A percentile compares a stretch with the other conserved stretches of the same genome.
Evolutionary conservation across 2,888 invertebrate species (phyloP).

Genomic region (Himalopsyche kuldschensis): DNA sequence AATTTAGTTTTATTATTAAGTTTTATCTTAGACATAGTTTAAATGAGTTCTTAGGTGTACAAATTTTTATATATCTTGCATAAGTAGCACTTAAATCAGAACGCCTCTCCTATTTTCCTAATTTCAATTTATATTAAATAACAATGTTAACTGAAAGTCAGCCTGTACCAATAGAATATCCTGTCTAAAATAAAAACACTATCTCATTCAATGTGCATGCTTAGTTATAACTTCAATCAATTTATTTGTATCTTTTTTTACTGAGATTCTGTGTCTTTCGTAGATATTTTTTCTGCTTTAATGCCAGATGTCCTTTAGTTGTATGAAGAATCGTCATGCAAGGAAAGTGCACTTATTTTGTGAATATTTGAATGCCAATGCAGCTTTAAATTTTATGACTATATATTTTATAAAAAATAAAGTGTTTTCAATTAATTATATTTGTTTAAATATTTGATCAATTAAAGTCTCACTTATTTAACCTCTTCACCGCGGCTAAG

Average conservation of each 20-base stretch:
- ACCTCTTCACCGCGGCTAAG: too few species aligned
- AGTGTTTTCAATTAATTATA: not conserved
- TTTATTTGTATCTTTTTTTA: too few species aligned
- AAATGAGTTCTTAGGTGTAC: not conserved
- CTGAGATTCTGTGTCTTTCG: too few species aligned
- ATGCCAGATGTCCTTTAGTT: not conserved
- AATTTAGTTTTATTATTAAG: too few species aligned
- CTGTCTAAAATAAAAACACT: too few species aligned
- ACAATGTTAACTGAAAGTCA: not conserved
- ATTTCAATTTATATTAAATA: not conserved
- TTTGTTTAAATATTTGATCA: not conserved
- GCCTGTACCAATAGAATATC: too few species aligned
- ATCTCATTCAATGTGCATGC: slow-evolving; percentile 45
- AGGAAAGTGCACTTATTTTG: not conserved
- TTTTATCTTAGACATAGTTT: too few species aligned
- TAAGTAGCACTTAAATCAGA: not conserved
- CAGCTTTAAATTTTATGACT: not conserved
- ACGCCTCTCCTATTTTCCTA: too few species aligned
- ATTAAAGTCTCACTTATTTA: too few species aligned
- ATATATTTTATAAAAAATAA: not conserved
- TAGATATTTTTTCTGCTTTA: too few species aligned
- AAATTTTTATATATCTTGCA: not conserved
- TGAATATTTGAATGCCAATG: not conserved
- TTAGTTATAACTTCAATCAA: too few species aligned
- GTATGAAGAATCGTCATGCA: not conserved